Conservation (phyloP, 1,140 invertebrate genomes). For the Pseudomyrmex cubaensis region DNA sequence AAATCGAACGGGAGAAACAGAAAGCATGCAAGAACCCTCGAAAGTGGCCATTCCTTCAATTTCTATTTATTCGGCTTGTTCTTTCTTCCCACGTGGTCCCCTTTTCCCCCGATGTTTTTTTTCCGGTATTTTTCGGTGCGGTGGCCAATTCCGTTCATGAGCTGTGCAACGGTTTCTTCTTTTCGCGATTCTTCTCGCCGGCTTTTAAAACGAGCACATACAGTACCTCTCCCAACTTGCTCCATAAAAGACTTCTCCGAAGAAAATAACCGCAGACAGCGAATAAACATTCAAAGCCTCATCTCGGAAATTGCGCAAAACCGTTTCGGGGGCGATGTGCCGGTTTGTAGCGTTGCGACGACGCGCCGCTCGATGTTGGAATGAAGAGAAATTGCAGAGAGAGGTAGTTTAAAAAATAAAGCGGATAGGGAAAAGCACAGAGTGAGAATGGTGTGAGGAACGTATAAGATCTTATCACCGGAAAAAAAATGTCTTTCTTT, state of each 20-base stretch:
- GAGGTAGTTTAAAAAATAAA: constrained; percentile 26
- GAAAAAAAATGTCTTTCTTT: constrained; percentile 59
- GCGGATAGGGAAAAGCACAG: not conserved
- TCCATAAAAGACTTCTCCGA: constrained; percentile 34
- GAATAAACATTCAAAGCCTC: constrained; percentile 46
- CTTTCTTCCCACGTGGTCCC: not conserved
- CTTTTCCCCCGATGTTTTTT: not conserved
- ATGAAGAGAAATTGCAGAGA: constrained; percentile 19
- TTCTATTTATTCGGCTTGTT: not conserved
- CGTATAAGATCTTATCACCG: constrained; percentile 53
- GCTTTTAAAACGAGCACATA: constrained; percentile 20
- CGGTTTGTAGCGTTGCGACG: constrained; percentile 29
- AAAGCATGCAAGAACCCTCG: constrained; percentile 26
- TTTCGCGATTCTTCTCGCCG: not conserved
- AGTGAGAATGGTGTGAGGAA: not conserved
- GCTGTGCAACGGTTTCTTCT: constrained; percentile 3
- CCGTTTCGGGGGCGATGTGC: not conserved
- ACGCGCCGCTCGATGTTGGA: constrained; percentile 5
- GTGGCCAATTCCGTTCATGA: constrained; percentile 9
- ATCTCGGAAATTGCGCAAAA: constrained; percentile 51
- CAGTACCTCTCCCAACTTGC: not conserved
- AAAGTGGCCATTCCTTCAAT: constrained; percentile 4
- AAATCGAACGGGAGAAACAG: not conserved
- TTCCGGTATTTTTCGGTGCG: not conserved
- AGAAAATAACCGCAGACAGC: constrained; percentile 46